Evolutionary conservation across 2,797 vertebrate species (phyloP).

Genomic region (Ataeniobius toweri): DNA sequence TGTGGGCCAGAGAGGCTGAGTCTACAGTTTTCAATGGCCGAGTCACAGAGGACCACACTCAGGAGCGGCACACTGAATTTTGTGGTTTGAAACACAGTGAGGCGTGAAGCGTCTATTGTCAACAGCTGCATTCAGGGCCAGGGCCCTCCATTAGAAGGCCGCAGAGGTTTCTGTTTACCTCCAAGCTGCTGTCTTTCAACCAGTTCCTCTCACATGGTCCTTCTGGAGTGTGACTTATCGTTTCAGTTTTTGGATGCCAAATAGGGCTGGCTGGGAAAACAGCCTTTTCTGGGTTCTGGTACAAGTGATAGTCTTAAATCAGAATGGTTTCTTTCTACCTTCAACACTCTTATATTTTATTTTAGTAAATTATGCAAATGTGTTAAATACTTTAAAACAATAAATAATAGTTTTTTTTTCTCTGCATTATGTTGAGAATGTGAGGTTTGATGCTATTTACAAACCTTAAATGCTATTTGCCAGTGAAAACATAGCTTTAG

Average conservation of each 20-base stretch:
- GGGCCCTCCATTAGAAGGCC: slow-evolving; percentile 56
- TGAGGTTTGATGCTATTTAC: not conserved
- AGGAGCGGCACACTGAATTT: slow-evolving; percentile 60
- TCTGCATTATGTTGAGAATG: not conserved
- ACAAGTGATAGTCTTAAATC: slow-evolving; percentile 8
- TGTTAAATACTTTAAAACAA: not conserved
- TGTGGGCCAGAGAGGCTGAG: slow-evolving; percentile 67
- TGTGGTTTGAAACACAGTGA: slow-evolving; percentile 66
- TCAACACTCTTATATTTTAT: not conserved
- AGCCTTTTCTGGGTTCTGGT: slow-evolving; percentile 9
- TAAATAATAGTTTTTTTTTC: not conserved
- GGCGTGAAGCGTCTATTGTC: slow-evolving; percentile 73
- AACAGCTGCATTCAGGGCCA: slow-evolving; percentile 58
- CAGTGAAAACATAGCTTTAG: not conserved
- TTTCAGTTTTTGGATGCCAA: slow-evolving; percentile 44
- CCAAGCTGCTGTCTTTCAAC: slow-evolving; percentile 53
- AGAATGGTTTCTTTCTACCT: not conserved
- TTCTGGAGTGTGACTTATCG: slow-evolving; percentile 29
- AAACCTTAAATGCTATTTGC: not conserved
- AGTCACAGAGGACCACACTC: slow-evolving; percentile 59
- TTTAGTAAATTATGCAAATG: not conserved
- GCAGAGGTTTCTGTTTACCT: slow-evolving; percentile 69
- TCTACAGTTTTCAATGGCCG: slow-evolving; percentile 66
- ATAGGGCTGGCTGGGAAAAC: slow-evolving; percentile 28
- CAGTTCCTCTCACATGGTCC: slow-evolving; percentile 41